A percentile compares a stretch with the other conserved stretches of the same genome.
phyloP scores from a whole-genome alignment of 2,888 invertebrate genomes.

The Eupithecia inturbata region DNA sequence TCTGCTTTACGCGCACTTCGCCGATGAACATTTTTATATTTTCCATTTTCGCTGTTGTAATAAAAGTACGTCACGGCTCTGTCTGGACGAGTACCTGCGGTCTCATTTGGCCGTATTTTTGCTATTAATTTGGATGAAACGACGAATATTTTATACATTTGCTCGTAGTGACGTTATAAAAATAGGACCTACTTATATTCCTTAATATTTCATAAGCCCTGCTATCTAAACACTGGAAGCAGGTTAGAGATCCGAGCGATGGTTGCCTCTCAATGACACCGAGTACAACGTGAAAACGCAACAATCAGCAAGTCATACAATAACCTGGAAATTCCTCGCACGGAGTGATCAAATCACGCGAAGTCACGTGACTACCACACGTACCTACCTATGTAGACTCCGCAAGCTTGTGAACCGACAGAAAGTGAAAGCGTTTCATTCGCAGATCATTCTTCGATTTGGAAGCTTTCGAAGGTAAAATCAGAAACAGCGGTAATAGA shows the following conservation, averaged over 20 bases:
- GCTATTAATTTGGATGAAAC: constrained; percentile 11
- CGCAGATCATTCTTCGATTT: neutral
- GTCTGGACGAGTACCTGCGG: neutral
- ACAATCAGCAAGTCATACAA: neutral
- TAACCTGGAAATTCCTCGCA: neutral
- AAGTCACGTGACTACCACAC: neutral
- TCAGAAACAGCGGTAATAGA: too few species aligned
- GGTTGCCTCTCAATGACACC: neutral
- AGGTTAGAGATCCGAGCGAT: neutral
- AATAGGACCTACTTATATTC: neutral
- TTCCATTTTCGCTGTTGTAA: constrained; percentile 26
- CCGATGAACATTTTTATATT: constrained; percentile 38
- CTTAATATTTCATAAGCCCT: neutral
- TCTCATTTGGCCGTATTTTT: constrained; percentile 11
- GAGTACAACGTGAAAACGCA: neutral
- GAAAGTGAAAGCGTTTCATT: neutral
- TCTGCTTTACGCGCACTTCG: constrained; percentile 29
- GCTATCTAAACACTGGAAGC: neutral
- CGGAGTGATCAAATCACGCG: neutral
- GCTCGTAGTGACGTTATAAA: neutral
- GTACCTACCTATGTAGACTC: neutral
- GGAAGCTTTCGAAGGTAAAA: neutral
- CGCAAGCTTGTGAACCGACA: neutral
- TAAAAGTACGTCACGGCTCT: constrained; percentile 20
- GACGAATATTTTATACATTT: neutral